These are phyloP conservation scores for Muschampia plurimacula DNA, from an alignment of 2,888 invertebrate species.

Conservation along the genomic window DNA sequence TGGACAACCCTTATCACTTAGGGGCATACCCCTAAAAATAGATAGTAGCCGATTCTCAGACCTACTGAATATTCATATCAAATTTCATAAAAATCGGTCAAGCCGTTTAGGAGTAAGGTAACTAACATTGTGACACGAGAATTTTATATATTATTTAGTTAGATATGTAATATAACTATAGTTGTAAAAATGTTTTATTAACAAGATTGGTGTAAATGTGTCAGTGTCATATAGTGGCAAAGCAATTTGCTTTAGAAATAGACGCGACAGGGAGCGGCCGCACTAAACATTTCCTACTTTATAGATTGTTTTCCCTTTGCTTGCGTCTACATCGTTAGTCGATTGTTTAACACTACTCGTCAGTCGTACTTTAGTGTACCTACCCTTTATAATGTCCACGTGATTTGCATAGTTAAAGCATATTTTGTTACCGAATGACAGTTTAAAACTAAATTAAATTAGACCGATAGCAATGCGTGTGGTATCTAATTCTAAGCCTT, in stretches of 20 bases:
- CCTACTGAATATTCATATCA: too few species aligned
- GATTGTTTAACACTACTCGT: conserved; percentile 12
- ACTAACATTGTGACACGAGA: too few species aligned
- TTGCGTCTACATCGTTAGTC: conserved; percentile 34
- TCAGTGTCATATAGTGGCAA: conserved; percentile 68
- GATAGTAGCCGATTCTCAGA: too few species aligned
- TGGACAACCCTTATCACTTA: too few species aligned
- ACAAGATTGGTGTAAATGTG: conserved; percentile 67
- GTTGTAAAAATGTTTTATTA: conserved; percentile 50
- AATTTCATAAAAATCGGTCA: too few species aligned
- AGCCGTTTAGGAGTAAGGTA: too few species aligned
- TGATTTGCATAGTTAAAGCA: not conserved
- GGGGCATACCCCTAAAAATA: too few species aligned
- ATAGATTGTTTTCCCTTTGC: conserved; percentile 67
- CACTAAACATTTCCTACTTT: conserved; percentile 74
- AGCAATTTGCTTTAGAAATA: conserved; percentile 82
- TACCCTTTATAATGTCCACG: not conserved
- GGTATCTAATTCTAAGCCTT: too few species aligned
- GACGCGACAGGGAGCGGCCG: conserved; percentile 73
- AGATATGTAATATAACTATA: not conserved
- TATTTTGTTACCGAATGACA: not conserved
- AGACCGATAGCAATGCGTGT: too few species aligned
- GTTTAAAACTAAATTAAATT: not conserved
- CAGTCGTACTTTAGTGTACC: not conserved
- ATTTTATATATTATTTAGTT: too few species aligned